Evolutionary conservation across 23 tunicate species (phyloP).

Genomic region (Pegea sp.): DNA sequence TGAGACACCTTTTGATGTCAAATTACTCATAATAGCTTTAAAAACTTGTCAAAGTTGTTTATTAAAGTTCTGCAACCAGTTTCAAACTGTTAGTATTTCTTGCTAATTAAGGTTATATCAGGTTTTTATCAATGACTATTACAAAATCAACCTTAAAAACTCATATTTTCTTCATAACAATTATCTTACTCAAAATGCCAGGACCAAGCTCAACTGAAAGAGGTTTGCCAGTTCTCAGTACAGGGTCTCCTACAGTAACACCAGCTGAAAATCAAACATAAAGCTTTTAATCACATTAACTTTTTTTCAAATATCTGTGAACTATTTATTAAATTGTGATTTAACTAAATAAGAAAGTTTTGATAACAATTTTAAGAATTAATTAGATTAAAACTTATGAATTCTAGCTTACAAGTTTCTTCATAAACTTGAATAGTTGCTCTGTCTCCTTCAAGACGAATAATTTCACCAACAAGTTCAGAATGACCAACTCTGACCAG

Average conservation of each 20-base stretch:
- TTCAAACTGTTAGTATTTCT: no score
- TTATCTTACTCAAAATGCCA: constrained; percentile 63
- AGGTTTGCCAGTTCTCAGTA: constrained; percentile 85
- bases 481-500: constrained; percentile 94
- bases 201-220: constrained; percentile 96
- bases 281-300: no score
- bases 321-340: no score
- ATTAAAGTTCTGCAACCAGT: no score
- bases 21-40: no score
- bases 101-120: no score
- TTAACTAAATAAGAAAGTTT: background rate
- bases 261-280: constrained; percentile 44
- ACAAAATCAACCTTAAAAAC: no score
- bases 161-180: no score
- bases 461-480: constrained; percentile 97
- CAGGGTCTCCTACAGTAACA: constrained; percentile 99
- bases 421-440: constrained; percentile 99
- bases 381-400: constrained; percentile 2
- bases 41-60: no score
- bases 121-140: no score
- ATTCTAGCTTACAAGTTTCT: constrained; percentile 83
- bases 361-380: background rate
- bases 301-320: no score
- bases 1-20: no score
- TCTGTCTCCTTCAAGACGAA: constrained; percentile 86